Percentiles rank a stretch among this genome's conserved stretches.
Evolutionary conservation across 2,797 vertebrate species (phyloP).

Genomic region (Heteromormyrus szaboi): DNA sequence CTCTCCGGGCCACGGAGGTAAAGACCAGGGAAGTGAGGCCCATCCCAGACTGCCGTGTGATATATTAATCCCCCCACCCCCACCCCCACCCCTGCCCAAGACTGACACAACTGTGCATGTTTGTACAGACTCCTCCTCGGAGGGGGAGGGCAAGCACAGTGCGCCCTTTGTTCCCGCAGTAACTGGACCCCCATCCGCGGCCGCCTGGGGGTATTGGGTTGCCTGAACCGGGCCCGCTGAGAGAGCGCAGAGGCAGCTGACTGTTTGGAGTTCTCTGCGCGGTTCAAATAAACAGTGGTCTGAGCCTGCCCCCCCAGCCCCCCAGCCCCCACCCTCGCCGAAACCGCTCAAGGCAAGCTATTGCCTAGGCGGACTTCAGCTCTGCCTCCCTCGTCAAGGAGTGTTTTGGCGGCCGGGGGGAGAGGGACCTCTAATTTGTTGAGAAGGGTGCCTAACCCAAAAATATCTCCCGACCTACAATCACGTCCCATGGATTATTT

Average conservation of each 20-base stretch:
- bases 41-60: slow-evolving; percentile 44
- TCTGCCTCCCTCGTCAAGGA: slow-evolving; percentile 36
- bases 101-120: slow-evolving; percentile 56
- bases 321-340: slow-evolving; percentile 14
- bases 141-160: slow-evolving; percentile 61
- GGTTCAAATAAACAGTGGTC: slow-evolving; percentile 69
- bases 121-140: slow-evolving; percentile 50
- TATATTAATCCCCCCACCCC: slow-evolving; percentile 49
- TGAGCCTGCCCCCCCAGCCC: slow-evolving; percentile 38
- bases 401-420: background rate
- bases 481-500: slow-evolving; percentile 33
- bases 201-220: slow-evolving; percentile 54
- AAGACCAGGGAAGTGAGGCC: slow-evolving; percentile 42
- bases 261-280: slow-evolving; percentile 57
- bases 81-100: slow-evolving; percentile 38
- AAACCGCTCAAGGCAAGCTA: slow-evolving; percentile 36
- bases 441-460: slow-evolving; percentile 16
- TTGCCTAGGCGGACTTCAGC: slow-evolving; percentile 49
- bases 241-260: slow-evolving; percentile 66
- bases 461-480: slow-evolving; percentile 14
- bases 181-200: slow-evolving; percentile 60
- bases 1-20: slow-evolving; percentile 38
- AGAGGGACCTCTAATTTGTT: slow-evolving; percentile 32
- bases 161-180: slow-evolving; percentile 66
- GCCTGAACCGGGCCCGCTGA: slow-evolving; percentile 59